Evolutionary conservation across 2,113 vertebrate species (phyloP).

Genomic region (Brachirus orientalis): DNA sequence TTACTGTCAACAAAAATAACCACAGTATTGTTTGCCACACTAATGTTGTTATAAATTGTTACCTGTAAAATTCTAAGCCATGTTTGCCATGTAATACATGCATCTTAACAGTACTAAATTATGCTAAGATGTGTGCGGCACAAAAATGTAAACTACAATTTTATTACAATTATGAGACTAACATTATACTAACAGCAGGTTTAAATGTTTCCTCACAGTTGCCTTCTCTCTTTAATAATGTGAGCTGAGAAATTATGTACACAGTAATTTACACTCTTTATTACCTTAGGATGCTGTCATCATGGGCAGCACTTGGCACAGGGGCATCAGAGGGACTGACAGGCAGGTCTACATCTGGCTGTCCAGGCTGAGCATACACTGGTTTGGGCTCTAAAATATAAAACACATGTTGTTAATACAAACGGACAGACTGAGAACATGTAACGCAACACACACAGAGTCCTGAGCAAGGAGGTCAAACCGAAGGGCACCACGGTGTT

Average conservation of each 20-base stretch:
- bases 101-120: background rate
- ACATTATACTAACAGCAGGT: background rate
- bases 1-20: background rate
- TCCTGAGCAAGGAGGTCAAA: conserved; percentile 70
- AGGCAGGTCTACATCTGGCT: conserved; percentile 97
- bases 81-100: background rate
- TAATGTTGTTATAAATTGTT: too few relatives aligned
- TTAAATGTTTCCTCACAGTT: background rate
- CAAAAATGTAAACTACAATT: background rate
- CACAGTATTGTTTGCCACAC: background rate
- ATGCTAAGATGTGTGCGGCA: too few relatives aligned
- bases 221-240: background rate
- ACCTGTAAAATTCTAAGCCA: background rate
- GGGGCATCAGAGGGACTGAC: conserved; percentile 97
- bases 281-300: conserved; percentile 95
- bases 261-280: background rate
- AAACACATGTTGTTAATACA: background rate
- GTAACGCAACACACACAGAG: conserved; percentile 15
- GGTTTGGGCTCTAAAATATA: conserved; percentile 91
- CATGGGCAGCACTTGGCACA: conserved; percentile 90
- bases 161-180: background rate
- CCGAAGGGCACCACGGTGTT: conserved; percentile 61
- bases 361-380: conserved; percentile 97
- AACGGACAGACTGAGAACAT: background rate
- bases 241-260: background rate